A percentile compares a stretch with the other conserved stretches of the same genome.
Conservation (phyloP, 2,888 invertebrate species). For the Caenorhabditis sp. region DNA sequence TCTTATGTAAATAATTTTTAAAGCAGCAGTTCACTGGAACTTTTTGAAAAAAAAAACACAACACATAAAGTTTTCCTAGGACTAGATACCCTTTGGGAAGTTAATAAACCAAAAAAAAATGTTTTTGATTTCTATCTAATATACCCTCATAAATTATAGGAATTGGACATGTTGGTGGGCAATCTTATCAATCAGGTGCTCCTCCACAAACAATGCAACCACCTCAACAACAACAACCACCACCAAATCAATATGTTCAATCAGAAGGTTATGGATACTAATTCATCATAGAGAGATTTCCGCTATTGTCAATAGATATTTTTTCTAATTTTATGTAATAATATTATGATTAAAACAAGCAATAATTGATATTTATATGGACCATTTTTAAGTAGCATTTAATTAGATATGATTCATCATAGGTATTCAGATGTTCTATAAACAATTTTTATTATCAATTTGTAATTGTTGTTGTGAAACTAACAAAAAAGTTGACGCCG, state of each 20-base stretch:
- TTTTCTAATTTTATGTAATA: background rate
- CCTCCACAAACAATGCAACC: conserved; percentile 35
- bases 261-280: conserved; percentile 56
- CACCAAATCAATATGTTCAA: conserved; percentile 50
- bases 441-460: background rate
- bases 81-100: too few species aligned
- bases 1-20: too few species aligned
- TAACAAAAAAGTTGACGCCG: background rate
- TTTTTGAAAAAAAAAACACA: too few species aligned
- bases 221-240: conserved; percentile 31
- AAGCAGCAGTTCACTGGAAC: too few species aligned
- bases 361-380: too few species aligned
- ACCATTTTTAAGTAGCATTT: too few species aligned
- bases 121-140: too few species aligned
- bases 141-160: too few species aligned
- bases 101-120: too few species aligned
- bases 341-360: background rate
- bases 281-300: background rate
- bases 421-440: too few species aligned
- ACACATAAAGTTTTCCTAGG: too few species aligned
- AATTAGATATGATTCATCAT: too few species aligned
- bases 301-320: background rate
- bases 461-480: background rate
- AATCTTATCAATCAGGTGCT: conserved; percentile 42
- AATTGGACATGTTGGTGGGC: conserved; percentile 40